Evolutionary conservation across 2,113 vertebrate species (phyloP).

Genomic region (Recurvirostra avosetta): DNA sequence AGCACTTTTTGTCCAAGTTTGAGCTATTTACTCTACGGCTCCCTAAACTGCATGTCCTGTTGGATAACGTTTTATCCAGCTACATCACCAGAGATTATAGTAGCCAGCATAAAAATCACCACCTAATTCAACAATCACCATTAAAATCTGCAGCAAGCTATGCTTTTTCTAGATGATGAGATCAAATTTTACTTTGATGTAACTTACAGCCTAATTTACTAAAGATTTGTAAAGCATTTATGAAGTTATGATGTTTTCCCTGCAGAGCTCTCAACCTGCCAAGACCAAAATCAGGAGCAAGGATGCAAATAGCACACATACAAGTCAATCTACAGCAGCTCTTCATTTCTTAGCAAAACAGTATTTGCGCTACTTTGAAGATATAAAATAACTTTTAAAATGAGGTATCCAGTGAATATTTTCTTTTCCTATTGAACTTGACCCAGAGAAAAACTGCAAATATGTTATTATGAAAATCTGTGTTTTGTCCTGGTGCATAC

Average conservation of each 20-base stretch:
- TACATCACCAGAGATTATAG: neutral
- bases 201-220: neutral
- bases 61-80: neutral
- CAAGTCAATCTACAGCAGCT: neutral
- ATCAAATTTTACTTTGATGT: neutral
- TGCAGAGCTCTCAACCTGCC: neutral
- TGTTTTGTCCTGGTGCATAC: neutral
- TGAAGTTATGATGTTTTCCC: conserved; percentile 1
- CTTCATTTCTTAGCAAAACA: neutral
- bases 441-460: neutral
- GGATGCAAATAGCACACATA: neutral
- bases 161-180: neutral
- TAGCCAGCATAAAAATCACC: neutral
- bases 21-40: neutral
- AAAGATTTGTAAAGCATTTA: conserved; percentile 5
- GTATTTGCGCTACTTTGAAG: neutral
- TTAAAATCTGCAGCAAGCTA: neutral
- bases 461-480: neutral
- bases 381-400: neutral
- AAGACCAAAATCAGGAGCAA: conserved; percentile 1
- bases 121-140: neutral
- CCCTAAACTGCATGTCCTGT: neutral
- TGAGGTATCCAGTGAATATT: neutral
- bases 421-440: neutral
- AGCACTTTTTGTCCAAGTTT: neutral